Evolutionary conservation across 2,797 vertebrate genomes (phyloP).

Genomic region (Gymnoscopelus microlampas): DNA sequence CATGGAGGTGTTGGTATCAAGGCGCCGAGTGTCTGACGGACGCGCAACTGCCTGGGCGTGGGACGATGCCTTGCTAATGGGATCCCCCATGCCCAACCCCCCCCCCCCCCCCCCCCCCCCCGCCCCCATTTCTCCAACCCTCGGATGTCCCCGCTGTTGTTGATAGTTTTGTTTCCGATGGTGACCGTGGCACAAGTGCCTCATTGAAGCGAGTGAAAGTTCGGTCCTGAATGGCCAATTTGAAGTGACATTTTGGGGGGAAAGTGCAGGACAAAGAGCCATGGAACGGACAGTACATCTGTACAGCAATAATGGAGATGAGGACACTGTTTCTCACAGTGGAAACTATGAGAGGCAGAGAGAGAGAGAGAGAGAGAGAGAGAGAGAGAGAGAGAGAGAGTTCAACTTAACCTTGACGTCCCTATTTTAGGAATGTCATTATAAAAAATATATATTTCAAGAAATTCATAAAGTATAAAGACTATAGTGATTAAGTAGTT

Average conservation of each 20-base stretch:
- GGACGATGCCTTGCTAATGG: slow-evolving; percentile 27
- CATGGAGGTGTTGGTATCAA: slow-evolving; percentile 62
- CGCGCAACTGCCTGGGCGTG: slow-evolving; percentile 45
- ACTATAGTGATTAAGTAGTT: no score
- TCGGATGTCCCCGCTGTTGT: slow-evolving; percentile 40
- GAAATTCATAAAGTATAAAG: no score
- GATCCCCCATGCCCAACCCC: neutral
- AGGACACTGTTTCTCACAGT: slow-evolving; percentile 19
- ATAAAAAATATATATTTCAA: no score
- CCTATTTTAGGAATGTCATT: no score
- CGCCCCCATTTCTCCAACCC: slow-evolving; percentile 8
- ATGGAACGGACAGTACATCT: slow-evolving; percentile 16
- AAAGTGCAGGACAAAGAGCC: slow-evolving; percentile 15
- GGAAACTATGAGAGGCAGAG: slow-evolving; percentile 54
- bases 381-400: neutral
- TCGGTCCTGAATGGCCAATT: slow-evolving; percentile 38
- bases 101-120: neutral
- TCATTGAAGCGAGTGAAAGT: slow-evolving; percentile 50
- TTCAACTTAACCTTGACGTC: no score
- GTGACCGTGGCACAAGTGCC: slow-evolving; percentile 48
- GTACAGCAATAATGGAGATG: slow-evolving; percentile 19
- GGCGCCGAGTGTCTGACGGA: slow-evolving; percentile 57
- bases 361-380: no score
- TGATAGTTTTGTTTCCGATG: slow-evolving; percentile 63
- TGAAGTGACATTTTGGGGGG: slow-evolving; percentile 55